phyloP scores from a whole-genome alignment of 2,113 vertebrate species.

The Misgurnus anguillicaudatus region DNA sequence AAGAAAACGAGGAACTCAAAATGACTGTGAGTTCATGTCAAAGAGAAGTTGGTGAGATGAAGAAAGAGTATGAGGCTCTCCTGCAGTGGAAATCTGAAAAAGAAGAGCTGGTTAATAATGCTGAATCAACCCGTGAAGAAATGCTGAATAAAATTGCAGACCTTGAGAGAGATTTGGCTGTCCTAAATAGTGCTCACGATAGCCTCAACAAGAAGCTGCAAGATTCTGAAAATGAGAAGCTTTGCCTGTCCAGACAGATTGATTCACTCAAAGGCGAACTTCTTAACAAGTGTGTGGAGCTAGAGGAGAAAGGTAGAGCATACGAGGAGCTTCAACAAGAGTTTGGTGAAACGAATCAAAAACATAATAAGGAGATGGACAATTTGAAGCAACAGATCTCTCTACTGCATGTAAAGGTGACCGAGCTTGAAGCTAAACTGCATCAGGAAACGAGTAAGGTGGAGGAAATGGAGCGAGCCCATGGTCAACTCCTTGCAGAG shows the following conservation, averaged over 20 bases:
- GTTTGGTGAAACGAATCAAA: constrained; percentile 71
- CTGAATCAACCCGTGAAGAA: constrained; percentile 75
- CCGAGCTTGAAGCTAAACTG: constrained; percentile 72
- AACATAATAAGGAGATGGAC: constrained; percentile 82
- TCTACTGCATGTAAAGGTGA: constrained; percentile 69
- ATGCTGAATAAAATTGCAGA: constrained; percentile 71
- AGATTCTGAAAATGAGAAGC: constrained; percentile 72
- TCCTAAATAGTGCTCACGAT: constrained; percentile 61
- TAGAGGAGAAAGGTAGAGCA: constrained; percentile 75
- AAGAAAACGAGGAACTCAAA: constrained; percentile 73
- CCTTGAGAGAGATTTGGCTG: constrained; percentile 74
- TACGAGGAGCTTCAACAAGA: constrained; percentile 72
- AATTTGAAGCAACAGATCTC: constrained; percentile 75
- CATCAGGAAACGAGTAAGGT: constrained; percentile 70
- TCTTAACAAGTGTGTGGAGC: constrained; percentile 73
- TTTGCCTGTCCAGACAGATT: constrained; percentile 70
- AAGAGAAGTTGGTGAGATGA: constrained; percentile 75
- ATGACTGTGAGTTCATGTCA: constrained; percentile 68
- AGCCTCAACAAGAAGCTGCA: constrained; percentile 59
- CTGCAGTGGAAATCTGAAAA: constrained; percentile 82
- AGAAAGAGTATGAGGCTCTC: constrained; percentile 71
- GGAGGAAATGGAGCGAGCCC: constrained; percentile 69
- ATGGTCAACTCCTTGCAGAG: constrained; percentile 68
- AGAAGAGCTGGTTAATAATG: constrained; percentile 70
- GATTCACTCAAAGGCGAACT: constrained; percentile 76